Evolutionary conservation across 92 coral and sea anemone species (phyloP), one percentile per base, ranked within the genome.

Genomic region (Epizoanthus ramosus): DNA sequence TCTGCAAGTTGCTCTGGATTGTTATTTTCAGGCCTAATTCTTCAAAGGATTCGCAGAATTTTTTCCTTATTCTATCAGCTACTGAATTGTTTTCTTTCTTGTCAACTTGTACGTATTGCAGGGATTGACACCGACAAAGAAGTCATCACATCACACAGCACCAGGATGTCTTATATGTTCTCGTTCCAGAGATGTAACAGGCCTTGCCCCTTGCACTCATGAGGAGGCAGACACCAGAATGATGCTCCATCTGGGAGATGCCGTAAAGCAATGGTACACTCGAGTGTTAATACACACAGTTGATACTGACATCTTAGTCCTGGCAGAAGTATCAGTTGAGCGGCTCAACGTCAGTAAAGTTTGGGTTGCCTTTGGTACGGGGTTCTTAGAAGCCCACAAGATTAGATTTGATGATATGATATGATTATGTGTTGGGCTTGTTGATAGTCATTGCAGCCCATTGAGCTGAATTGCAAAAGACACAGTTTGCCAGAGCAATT

Each of bases 151-250:
- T n/a, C n/a, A 88, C 88, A 56, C 63, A 70, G 12, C 53, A 22
- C 23, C 52, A 41, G 53, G 86, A 81, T 45, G 89, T n/a, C n/a
- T 87, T 33, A 23, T 87, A 35, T 66, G 81, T 35, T 61, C 37
- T 47, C 73, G 58, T 19, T 17, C 71, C 7, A 22, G 68, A 15
- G 86, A 90, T 68, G 64, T 31, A 15, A 58, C 84, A 24, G 24
- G 66, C 19, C 84, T 90, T 71, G 35, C 84, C 37, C 93, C 91
- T 18, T 90, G 93, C 63, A 79, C 87, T 45, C 91, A 90, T 9
- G 89, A 87, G 64, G 93, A 90, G 53, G 89, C 87, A 2, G 84
- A 91, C 75, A 91, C 91, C 0, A 73, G 89, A 45, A 87, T 87
- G 17, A 67, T 87, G 39, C 87, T 90, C 9, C 91, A 90, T 52